Base-by-base conservation (phyloP, 2,797 vertebrate genomes). In the Sandelia bainsii region DNA sequence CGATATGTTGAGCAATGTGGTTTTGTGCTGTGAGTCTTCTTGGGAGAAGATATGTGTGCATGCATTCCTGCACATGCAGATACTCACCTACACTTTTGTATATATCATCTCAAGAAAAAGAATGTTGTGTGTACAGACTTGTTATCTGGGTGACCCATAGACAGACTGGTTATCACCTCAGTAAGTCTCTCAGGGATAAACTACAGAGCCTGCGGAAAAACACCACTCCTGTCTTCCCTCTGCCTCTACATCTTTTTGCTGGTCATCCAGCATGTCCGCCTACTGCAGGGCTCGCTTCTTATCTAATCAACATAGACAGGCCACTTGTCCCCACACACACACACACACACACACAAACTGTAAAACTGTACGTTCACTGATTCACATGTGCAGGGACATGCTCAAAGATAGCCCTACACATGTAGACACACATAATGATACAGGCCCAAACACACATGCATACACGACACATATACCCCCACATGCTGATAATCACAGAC, bases 291-390 rank as follows among this genome's bases (percentile, higher is more conserved):
- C 89, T 89, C 86, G 82, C 78, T 81, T 92, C 89, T 87, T 93
- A 95, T 95, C 94, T 94, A 93, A 94, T 94, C 93, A 86, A 76
- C 87, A 84, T 77, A 62, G 88, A 89, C 87, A 87, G 83, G 86
- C 86, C 83, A 86, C 84, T 90, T 83, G 82, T 86, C 80, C 80
- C 65, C 83, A 75, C 40, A 80, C 83, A 80, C 75, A 75, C 59
- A 74, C 64, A 58, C 37, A 70, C 8, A 25, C 83, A 80, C 75
- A 75, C 59, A 74, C 64, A 58, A 29, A 70, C 8, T 13, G 57
- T 37, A 58, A 25, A 14, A 19, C 42, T 12, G n/a, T 20, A 71
- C 45, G 54, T 77, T 49, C 56, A 74, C 76, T 69, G 63, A 82
- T 62, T 63, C 67, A 54, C 51, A 69, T 70, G 60, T 65, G 69